Percentiles rank a stretch among this genome's conserved stretches.
phyloP scores from a whole-genome alignment of 2,888 invertebrate species.

The Drosophila kanekoi region DNA sequence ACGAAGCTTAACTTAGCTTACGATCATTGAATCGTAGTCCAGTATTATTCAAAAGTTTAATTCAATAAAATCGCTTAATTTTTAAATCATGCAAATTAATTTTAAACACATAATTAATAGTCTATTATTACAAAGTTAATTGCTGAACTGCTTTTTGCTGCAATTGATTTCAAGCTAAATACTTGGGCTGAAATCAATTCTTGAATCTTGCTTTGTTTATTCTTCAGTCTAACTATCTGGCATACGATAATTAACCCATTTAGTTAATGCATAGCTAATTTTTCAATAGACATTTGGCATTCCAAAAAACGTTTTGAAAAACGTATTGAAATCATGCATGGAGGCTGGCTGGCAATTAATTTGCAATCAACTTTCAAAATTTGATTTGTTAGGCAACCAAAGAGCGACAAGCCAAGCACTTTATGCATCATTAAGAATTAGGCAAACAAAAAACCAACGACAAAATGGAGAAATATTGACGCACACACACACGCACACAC shows the following conservation, averaged over 20 bases:
- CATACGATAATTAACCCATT: conserved; percentile 10
- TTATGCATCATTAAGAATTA: conserved; percentile 81
- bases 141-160: background rate
- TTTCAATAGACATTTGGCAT: conserved; percentile 30
- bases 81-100: background rate
- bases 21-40: conserved; percentile 27
- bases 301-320: conserved; percentile 32
- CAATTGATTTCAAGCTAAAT: background rate
- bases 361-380: conserved; percentile 80
- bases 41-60: background rate
- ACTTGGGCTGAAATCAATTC: background rate
- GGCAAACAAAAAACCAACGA: conserved; percentile 74
- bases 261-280: conserved; percentile 14
- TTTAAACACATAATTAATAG: background rate
- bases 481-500: conserved; percentile 26
- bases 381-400: conserved; percentile 45
- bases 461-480: conserved; percentile 77
- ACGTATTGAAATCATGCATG: conserved; percentile 31
- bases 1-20: conserved; percentile 3
- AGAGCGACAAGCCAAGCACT: conserved; percentile 62
- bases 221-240: background rate
- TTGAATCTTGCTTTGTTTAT: background rate
- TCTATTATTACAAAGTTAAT: no score
- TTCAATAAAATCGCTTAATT: conserved; percentile 11
- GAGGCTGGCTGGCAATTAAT: conserved; percentile 69